A percentile compares a stretch with the other conserved stretches of the same genome.
Evolutionary conservation across 2,888 invertebrate species (phyloP).

Genomic region (Cantharis flavilabris): DNA sequence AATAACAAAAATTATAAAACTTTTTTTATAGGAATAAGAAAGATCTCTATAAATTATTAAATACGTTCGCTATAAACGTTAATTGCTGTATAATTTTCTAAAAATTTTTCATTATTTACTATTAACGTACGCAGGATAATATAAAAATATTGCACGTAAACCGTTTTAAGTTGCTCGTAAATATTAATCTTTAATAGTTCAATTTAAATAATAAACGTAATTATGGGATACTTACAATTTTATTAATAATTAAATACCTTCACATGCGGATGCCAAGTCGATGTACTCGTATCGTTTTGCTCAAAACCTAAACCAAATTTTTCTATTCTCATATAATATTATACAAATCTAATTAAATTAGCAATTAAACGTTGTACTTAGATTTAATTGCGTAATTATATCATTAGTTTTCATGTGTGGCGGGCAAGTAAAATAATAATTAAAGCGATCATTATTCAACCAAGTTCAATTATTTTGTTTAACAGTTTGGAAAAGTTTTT

Average conservation of each 20-base stretch:
- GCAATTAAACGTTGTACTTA: not conserved
- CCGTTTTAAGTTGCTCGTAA: conserved; percentile 19
- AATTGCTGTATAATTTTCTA: not conserved
- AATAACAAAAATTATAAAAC: not conserved
- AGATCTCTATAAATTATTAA: too few species aligned
- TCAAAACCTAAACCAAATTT: not conserved
- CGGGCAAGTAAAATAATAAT: not conserved
- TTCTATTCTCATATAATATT: not conserved
- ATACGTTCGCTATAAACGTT: not conserved
- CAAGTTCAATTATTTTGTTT: not conserved
- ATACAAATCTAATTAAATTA: not conserved
- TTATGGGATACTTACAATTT: conserved; percentile 28
- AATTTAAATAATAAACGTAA: conserved; percentile 23
- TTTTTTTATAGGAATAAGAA: not conserved
- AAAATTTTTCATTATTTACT: not conserved
- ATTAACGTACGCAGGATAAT: not conserved
- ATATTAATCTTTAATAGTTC: conserved; percentile 28
- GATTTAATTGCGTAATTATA: not conserved
- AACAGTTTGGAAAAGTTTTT: not conserved
- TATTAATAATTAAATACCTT: conserved; percentile 26
- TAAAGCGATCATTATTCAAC: not conserved
- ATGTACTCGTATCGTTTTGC: not conserved
- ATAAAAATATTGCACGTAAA: conserved; percentile 15
- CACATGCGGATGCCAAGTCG: conserved; percentile 11
- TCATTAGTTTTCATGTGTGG: not conserved